Percentiles rank a stretch among this genome's conserved stretches.
These are phyloP conservation scores for Hedychridium roseum DNA, from an alignment of 2,888 invertebrate species.

Conservation along the genomic window DNA sequence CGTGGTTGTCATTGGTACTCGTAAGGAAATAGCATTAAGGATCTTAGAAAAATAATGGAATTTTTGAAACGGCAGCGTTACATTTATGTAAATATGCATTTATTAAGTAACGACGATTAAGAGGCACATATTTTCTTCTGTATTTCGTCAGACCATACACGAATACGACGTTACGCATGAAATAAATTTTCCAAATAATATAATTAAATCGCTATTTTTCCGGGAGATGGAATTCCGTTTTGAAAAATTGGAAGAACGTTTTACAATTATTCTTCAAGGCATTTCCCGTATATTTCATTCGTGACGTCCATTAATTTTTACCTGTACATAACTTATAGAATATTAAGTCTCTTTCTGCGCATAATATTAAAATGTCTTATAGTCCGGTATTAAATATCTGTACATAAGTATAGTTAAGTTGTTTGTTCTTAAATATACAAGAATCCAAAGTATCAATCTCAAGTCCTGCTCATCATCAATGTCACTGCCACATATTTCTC, in stretches of 20 bases:
- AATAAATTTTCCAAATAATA: too few relatives aligned
- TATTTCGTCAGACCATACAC: conserved; percentile 10
- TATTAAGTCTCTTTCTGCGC: conserved; percentile 37
- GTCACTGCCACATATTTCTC: too few relatives aligned
- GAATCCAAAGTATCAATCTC: too few relatives aligned
- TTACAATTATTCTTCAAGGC: too few relatives aligned
- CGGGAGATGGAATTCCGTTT: too few relatives aligned
- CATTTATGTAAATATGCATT: conserved; percentile 36
- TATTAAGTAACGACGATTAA: conserved; percentile 16
- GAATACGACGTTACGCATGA: conserved; percentile 11
- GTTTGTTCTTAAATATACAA: conserved; percentile 3
- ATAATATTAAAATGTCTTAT: conserved; percentile 23
- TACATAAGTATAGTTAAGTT: conserved; percentile 20
- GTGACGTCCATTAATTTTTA: conserved; percentile 41
- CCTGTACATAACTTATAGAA: conserved; percentile 50
- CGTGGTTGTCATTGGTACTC: conserved; percentile 4
- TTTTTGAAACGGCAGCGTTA: conserved; percentile 34
- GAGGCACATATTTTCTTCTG: conserved; percentile 21
- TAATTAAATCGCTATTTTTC: too few relatives aligned
- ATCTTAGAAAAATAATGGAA: conserved; percentile 20
- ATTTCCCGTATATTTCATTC: too few relatives aligned
- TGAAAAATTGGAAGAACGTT: too few relatives aligned
- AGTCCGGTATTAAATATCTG: conserved; percentile 29
- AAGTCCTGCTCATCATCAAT: too few relatives aligned
- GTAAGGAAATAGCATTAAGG: conserved; percentile 21